phyloP scores from a whole-genome alignment of 2,113 vertebrate genomes.

The Lichenostomus cassidix region DNA sequence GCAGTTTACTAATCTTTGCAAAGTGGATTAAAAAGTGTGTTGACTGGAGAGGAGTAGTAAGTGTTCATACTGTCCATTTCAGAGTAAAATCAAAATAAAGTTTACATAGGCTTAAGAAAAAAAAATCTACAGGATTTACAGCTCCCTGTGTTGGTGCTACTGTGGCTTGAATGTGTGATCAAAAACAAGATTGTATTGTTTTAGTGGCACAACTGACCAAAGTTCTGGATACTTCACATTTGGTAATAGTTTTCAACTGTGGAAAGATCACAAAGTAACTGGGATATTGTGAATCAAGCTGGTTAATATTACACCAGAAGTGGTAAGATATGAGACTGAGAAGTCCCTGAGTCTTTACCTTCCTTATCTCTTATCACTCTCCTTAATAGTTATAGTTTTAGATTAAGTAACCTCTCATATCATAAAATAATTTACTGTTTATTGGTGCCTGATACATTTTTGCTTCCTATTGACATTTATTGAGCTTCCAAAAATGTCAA shows the following conservation, averaged over 20 bases:
- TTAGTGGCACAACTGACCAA: constrained; percentile 52
- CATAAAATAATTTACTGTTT: constrained; percentile 56
- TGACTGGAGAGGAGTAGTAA: neutral
- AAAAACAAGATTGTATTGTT: neutral
- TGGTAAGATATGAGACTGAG: constrained; percentile 65
- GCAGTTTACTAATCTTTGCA: neutral
- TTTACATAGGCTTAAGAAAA: neutral
- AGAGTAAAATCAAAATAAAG: neutral
- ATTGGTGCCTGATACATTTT: constrained; percentile 7
- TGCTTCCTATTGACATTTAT: constrained; percentile 28
- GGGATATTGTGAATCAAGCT: constrained; percentile 42
- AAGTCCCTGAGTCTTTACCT: constrained; percentile 71
- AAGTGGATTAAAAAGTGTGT: neutral
- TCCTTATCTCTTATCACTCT: constrained; percentile 69
- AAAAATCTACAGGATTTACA: neutral
- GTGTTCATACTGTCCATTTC: neutral
- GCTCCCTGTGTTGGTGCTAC: neutral
- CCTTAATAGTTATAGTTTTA: constrained; percentile 65
- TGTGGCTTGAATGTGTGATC: neutral
- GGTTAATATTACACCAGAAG: constrained; percentile 68
- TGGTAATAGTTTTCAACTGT: constrained; percentile 43
- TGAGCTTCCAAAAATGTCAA: constrained; percentile 15
- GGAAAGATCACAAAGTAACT: constrained; percentile 50
- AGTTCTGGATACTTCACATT: constrained; percentile 59
- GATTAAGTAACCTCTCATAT: constrained; percentile 65